Evolutionary conservation across 1,140 invertebrate genomes (phyloP), one percentile per base, ranked within the genome.

Genomic region (Mylabris phalerata): DNA sequence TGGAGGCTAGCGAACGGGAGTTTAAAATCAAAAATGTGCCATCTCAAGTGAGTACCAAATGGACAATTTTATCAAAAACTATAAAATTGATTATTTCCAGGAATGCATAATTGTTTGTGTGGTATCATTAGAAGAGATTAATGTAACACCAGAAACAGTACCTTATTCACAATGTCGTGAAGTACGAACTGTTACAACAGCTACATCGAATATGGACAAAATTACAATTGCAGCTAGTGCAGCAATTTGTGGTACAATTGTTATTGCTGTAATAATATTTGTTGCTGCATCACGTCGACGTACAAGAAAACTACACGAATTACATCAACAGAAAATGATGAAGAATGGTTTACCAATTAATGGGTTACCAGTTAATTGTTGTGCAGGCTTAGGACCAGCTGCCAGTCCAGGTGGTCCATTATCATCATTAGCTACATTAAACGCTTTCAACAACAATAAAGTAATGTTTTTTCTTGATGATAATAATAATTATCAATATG

Each of bases 51-150:
- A 75, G 69, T 64, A 25, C 10, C 13, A 48, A 1, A n/a, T 13
- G 26, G 9, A 11, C 25, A 6, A 55, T 45, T 26, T 24, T 27
- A 43, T n/a, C 24, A 41, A 52, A 44, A n/a, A 32, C 32, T 9
- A 32, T 52, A 4, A 10, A 51, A 32, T 60, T 50, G 40, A 52
- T 50, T 26, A 9, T 51, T 76, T 75, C 40, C 75, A 93, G 85
- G 91, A 94, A 79, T 94, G 92, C 67, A 90, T 95, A 45, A 86
- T 95, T 19, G 91, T 95, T 27, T 95, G 92, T 71, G 92, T 95
- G 1, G 89, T 93, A 44, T 92, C 90, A 5, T 75, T 93, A 55
- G 92, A 95, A 73, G 90, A 93, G 65, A 83, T 87, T 9, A 85
- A 90, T 71, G 83, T 93, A 1, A 91, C 87, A 19, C 90, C 90